Percentiles rank a stretch among this genome's conserved stretches.
Conservation (phyloP, 2,797 vertebrate genomes). For the Chelidonichthys spinosus region DNA sequence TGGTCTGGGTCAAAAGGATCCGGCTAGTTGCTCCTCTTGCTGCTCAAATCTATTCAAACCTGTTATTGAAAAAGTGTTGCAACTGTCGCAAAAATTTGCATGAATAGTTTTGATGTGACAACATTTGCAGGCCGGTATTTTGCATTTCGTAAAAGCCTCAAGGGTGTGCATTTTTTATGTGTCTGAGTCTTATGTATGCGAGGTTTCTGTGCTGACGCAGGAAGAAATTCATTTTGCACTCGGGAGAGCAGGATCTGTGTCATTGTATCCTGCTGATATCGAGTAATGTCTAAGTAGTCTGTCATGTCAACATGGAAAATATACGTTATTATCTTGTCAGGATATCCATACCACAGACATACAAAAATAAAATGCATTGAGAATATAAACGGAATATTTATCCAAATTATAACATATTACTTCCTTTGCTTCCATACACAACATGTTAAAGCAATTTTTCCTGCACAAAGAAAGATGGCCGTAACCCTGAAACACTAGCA, state of each 20-base stretch:
- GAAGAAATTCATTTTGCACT: conserved; percentile 55
- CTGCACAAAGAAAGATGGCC: not conserved
- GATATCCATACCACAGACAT: conserved; percentile 20
- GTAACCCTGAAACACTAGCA: not conserved
- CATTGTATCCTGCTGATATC: conserved; percentile 54
- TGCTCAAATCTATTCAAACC: no score
- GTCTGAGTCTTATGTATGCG: conserved; percentile 10
- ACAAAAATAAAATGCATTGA: conserved; percentile 19
- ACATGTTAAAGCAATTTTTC: not conserved
- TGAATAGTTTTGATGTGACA: no score
- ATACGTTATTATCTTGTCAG: conserved; percentile 57
- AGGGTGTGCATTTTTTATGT: conserved; percentile 11
- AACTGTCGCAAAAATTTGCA: no score
- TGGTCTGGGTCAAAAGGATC: no score
- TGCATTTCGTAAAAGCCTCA: no score
- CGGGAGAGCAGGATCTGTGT: conserved; percentile 49
- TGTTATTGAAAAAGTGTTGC: no score
- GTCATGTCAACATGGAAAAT: conserved; percentile 64
- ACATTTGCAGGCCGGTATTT: no score
- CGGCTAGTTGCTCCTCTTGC: no score
- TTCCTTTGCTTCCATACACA: not conserved
- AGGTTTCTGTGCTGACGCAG: conserved; percentile 60
- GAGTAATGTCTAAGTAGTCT: conserved; percentile 59
- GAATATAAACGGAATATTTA: conserved; percentile 10
- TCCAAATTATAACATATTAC: conserved; percentile 17